Percentiles rank a stretch among this genome's conserved stretches.
These are phyloP conservation scores for Halocaridina rubra DNA, from an alignment of 2,888 invertebrate species.

Conservation along the genomic window DNA sequence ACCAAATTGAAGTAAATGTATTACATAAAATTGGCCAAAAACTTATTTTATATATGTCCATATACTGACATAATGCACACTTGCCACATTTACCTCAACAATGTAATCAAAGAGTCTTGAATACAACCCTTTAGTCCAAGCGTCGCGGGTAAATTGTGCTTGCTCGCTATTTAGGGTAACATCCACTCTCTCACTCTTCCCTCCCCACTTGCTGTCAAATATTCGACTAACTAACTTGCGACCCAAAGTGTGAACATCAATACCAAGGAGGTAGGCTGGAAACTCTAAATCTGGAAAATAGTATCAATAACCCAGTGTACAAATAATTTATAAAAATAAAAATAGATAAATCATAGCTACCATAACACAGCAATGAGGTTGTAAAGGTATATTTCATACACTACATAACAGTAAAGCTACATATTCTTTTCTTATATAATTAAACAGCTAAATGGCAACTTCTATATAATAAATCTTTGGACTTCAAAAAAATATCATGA, in stretches of 20 bases:
- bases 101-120: constrained; percentile 76
- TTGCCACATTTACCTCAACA: constrained; percentile 71
- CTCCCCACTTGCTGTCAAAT: constrained; percentile 79
- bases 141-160: constrained; percentile 75
- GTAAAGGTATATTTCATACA: no score
- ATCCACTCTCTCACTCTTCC: constrained; percentile 75
- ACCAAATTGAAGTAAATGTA: no score
- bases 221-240: constrained; percentile 74
- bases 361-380: no score
- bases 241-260: constrained; percentile 72
- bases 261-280: constrained; percentile 75
- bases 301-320: no score
- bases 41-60: background rate
- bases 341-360: no score
- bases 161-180: constrained; percentile 76
- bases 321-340: no score
- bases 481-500: no score
- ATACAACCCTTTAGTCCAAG: constrained; percentile 76
- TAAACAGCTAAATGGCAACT: no score
- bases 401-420: no score
- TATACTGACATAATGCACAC: background rate
- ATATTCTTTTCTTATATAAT: no score
- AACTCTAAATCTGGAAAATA: constrained; percentile 73
- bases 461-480: no score
- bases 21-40: no score